Percentiles rank a stretch among this genome's conserved stretches.
These are phyloP conservation scores for Penelope pileata DNA, from an alignment of 2,113 vertebrate species.

Conservation along the genomic window DNA sequence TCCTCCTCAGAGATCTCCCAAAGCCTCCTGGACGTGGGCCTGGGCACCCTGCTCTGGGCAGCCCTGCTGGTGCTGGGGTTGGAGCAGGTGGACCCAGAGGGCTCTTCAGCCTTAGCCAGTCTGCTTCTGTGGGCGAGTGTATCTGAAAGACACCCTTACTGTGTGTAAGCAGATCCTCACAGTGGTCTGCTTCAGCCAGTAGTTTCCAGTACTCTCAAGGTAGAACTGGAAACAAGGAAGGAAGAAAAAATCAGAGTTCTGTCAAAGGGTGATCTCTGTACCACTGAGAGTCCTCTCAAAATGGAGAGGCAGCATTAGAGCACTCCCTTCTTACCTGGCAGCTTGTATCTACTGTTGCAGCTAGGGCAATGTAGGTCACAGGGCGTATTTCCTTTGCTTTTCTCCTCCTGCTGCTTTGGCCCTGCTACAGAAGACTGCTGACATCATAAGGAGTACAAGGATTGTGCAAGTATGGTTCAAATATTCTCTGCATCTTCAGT, in stretches of 20 bases:
- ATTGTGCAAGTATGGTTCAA: not conserved
- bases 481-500: not conserved
- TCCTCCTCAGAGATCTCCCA: not conserved
- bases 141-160: not conserved
- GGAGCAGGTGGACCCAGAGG: not conserved
- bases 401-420: not conserved
- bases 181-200: not conserved
- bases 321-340: not conserved
- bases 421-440: not conserved
- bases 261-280: not conserved
- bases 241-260: not conserved
- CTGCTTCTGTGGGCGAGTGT: not conserved
- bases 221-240: not conserved
- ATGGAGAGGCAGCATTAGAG: not conserved
- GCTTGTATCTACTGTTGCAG: not conserved
- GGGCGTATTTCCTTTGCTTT: not conserved
- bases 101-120: not conserved
- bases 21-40: too few species aligned
- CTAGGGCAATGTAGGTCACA: not conserved
- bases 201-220: not conserved
- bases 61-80: not conserved
- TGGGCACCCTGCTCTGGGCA: not conserved
- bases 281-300: too few species aligned
- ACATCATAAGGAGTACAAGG: not conserved
- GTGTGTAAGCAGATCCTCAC: too few species aligned